Evolutionary conservation across 2,888 invertebrate genomes (phyloP).

Genomic region (Drosophila neotestacea): DNA sequence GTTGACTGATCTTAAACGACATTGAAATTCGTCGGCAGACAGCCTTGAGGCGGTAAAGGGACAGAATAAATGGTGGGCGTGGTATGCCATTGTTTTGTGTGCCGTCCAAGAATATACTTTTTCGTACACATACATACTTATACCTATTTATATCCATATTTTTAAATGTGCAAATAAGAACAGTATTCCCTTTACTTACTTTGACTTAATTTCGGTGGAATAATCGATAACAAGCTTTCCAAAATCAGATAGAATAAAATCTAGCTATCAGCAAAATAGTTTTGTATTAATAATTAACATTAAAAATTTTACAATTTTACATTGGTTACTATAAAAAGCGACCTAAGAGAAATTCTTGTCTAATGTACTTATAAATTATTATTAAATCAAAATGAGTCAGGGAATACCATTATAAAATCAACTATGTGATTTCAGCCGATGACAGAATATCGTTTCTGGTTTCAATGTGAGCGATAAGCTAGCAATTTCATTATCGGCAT

Average conservation of each 20-base stretch:
- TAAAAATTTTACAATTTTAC: neutral
- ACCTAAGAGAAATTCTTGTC: too few species aligned
- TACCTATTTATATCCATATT: neutral
- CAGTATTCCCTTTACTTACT: conserved; percentile 7
- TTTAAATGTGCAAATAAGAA: neutral
- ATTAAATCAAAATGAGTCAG: neutral
- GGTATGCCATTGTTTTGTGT: conserved; percentile 13
- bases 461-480: neutral
- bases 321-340: too few species aligned
- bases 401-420: conserved; percentile 2
- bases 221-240: conserved; percentile 27
- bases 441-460: neutral
- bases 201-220: neutral
- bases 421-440: neutral
- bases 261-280: neutral
- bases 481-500: conserved; percentile 8
- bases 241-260: too few species aligned
- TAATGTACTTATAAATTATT: neutral
- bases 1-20: too few species aligned
- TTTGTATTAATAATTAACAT: neutral
- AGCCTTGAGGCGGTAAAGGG: conserved; percentile 10
- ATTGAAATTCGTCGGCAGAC: conserved; percentile 5
- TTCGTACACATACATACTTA: neutral
- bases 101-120: conserved; percentile 23
- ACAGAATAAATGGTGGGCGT: conserved; percentile 32